Evolutionary conservation across 2,113 vertebrate species (phyloP).

Genomic region (Noctilio leporinus): DNA sequence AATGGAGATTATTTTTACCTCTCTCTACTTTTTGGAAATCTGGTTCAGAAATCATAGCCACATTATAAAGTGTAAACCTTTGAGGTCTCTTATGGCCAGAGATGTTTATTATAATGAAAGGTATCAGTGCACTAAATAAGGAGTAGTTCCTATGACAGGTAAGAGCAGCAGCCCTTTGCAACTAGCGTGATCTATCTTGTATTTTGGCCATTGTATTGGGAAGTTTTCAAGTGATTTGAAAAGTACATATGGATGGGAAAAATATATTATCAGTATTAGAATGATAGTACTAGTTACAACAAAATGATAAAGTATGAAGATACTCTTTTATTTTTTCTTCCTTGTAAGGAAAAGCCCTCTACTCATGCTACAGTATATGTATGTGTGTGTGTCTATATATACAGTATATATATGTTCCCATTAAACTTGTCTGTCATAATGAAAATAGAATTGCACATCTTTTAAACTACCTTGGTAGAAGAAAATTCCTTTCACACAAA

Average conservation of each 20-base stretch:
- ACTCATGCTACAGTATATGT: background rate
- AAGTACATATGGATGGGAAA: background rate
- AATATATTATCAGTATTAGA: background rate
- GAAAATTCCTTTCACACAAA: conserved; percentile 11
- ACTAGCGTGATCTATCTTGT: background rate
- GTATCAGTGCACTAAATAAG: background rate
- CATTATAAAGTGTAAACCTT: background rate
- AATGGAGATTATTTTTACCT: background rate
- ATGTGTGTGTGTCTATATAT: background rate
- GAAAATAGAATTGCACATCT: background rate
- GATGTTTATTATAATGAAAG: background rate
- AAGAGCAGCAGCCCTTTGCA: background rate
- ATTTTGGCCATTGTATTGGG: background rate
- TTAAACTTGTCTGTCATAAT: background rate
- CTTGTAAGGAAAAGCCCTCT: background rate
- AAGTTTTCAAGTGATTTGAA: background rate
- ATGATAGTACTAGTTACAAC: background rate
- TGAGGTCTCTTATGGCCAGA: background rate
- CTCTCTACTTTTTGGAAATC: background rate
- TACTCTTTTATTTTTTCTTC: background rate
- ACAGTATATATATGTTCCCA: background rate
- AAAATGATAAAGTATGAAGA: background rate
- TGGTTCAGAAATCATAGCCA: background rate
- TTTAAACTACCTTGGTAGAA: background rate
- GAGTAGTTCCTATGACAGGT: background rate